Evolutionary conservation across 2,113 vertebrate species (phyloP).

Genomic region (Zapus hudsonius): DNA sequence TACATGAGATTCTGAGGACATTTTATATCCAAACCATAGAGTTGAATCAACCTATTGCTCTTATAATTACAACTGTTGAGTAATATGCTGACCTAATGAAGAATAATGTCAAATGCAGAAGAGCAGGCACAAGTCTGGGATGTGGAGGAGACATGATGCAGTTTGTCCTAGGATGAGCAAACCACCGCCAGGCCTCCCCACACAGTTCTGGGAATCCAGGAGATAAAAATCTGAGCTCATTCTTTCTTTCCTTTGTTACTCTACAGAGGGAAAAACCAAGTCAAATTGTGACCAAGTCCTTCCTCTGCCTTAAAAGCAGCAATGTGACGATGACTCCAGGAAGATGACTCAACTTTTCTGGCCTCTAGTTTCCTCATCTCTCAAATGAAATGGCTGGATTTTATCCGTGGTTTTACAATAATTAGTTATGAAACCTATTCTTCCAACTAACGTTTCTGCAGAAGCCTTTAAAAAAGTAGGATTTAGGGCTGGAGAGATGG

Average conservation of each 20-base stretch:
- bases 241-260: constrained; percentile 7
- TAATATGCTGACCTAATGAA: neutral
- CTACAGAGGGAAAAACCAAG: neutral
- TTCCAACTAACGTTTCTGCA: neutral
- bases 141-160: neutral
- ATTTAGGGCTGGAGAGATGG: neutral
- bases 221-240: neutral
- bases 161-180: neutral
- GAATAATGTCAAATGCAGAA: accelerated
- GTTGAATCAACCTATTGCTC: neutral
- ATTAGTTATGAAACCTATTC: neutral
- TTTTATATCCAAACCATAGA: neutral
- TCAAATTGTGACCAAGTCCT: neutral
- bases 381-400: neutral
- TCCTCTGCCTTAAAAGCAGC: neutral
- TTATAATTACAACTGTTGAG: neutral
- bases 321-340: neutral
- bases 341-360: constrained; percentile 23
- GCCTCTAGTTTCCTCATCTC: constrained; percentile 1
- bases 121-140: neutral
- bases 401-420: neutral
- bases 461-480: neutral
- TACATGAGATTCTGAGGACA: neutral
- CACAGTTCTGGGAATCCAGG: neutral
- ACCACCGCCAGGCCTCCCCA: no score